Evolutionary conservation across 2,113 vertebrate genomes (phyloP), one percentile per base, ranked within the genome.

Genomic region (Typhlomys cinereus): DNA sequence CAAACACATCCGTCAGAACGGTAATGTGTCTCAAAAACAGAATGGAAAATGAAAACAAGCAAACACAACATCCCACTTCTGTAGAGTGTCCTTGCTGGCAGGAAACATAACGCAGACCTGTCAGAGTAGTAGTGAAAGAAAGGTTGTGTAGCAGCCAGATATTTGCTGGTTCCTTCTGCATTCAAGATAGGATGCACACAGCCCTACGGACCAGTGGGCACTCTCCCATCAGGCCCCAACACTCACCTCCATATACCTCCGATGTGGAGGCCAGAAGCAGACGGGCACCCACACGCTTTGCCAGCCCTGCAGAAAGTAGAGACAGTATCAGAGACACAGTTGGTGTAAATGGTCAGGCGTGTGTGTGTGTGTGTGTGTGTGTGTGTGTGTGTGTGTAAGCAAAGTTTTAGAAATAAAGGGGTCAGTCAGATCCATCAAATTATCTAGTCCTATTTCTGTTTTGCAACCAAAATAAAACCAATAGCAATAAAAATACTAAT

Each of bases 241-340:
- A 94, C 98, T 98, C 98, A 99, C 99, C 99, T 99, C 99, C 99
- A 89, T 99, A 99, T 3, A 99, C 99, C 93, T 99, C 99, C 1
- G 99, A 99, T 0, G 99, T 99, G 71, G 99, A 99, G 54, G 99
- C 99, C 92, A 99, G 98, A 7, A 99, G 98, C 54, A 99, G 98
- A 44, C 99, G 99, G 76, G 99, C 99, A 4, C 99, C 99, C 8
- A 99, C 99, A 62, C 99, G 99, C 94, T 99, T 99, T 15, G 99
- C 99, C 97, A 99, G 96, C 4, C 99, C 99, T 99, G 86, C 36
- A 50, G 96, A 75, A 39, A 39, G 87, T 80, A 96, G 41, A 93
- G 17, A 93, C 5, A 41, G 0, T 13, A 39, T 34, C 67, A 74
- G 61, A 81, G 23, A 71, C 76, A 2, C 69, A 4, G 5, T 36